Evolutionary conservation across 2,888 invertebrate genomes (phyloP), one percentile per base, ranked within the genome.

Genomic region (Fragum fragum): DNA sequence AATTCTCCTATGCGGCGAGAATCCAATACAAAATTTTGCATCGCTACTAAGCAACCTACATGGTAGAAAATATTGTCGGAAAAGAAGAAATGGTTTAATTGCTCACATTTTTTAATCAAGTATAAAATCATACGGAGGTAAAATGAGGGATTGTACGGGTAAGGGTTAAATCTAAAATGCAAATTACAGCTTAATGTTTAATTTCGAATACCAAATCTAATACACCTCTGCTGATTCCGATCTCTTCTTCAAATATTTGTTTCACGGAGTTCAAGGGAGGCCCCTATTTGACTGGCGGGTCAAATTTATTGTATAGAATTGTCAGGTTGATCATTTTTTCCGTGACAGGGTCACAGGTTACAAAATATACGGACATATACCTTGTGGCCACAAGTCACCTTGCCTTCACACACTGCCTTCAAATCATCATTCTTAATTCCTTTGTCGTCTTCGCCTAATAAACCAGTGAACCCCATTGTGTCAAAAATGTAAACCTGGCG

Each of bases 391-490:
- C 18, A 23, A 11, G 28, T 28, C 11, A 61, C 32, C 11, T 29
- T 23, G 28, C 61, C 61, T 29, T 61, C 61, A 29, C 61, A 61
- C 14, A 29, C 32, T 7, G 61, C 61, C 26, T 61, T 61, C 28
- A 61, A 29, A 6, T 61, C 61, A 1, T 61, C 61, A 6, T 28
- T 61, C 14, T 29, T 61, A 1, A 61, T 61, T 7, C 61, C 61
- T 7, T 61, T 29, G 61, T 61, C 32, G 16, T 29, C 61, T 28
- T 28, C 32, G 6, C 61, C 61, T 26, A 61, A 29, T 14, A n/a
- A 18, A 28, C 29, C 28, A 11, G 61, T 61, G 28, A 61, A 61
- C 11, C 61, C 61, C 61, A 61, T 61, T 11, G 61, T 61, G 28
- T 61, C 61, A 18, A 29, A 61, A 29, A 61, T 29, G 32, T 61